Percentiles rank a stretch among this genome's conserved stretches.
phyloP scores from a whole-genome alignment of 2,888 invertebrate species.

The Scrobipalpa atriplicella region DNA sequence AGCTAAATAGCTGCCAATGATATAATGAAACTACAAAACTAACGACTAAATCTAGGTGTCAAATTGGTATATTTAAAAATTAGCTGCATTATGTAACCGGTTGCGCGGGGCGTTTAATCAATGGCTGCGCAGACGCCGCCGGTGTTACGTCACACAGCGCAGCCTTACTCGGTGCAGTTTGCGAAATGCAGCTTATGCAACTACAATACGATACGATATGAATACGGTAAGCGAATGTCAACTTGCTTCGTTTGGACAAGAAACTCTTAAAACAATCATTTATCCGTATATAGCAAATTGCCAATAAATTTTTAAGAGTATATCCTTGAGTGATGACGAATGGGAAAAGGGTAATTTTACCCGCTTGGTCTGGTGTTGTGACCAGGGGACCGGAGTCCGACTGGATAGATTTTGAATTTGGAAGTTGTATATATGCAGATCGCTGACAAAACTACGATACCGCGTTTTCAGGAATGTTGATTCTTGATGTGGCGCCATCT shows the following conservation, averaged over 20 bases:
- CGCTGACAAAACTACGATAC: too few species aligned
- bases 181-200: constrained; percentile 52
- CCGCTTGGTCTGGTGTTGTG: too few species aligned
- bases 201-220: constrained; percentile 62
- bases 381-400: too few species aligned
- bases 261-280: not conserved
- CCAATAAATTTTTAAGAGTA: too few species aligned
- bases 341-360: too few species aligned
- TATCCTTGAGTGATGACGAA: too few species aligned
- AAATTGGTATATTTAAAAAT: constrained; percentile 38
- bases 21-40: not conserved
- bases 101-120: constrained; percentile 70
- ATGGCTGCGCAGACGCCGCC: constrained; percentile 53
- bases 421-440: too few species aligned
- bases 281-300: not conserved
- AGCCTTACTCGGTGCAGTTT: constrained; percentile 61
- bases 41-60: not conserved
- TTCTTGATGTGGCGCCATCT: too few species aligned
- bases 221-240: constrained; percentile 47
- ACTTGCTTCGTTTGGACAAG: not conserved
- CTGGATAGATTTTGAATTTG: too few species aligned
- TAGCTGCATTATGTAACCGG: constrained; percentile 64
- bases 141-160: constrained; percentile 68
- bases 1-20: too few species aligned
- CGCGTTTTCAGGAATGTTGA: too few species aligned